These are phyloP conservation scores for Rallus crepitans DNA, from an alignment of 2,797 vertebrate species.

Conservation along the genomic window DNA sequence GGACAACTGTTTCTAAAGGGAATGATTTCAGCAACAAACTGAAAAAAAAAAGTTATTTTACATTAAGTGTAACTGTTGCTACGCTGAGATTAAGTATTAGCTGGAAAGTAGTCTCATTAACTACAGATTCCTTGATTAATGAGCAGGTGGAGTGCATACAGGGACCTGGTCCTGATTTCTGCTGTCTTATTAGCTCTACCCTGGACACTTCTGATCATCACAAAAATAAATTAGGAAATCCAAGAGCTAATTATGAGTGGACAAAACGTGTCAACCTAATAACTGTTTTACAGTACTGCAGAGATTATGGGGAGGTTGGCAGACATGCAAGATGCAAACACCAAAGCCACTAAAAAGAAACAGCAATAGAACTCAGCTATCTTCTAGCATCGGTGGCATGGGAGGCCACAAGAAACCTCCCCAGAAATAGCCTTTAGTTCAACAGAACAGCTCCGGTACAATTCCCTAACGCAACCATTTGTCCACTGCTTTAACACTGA, in stretches of 20 bases:
- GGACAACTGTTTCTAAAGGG: neutral
- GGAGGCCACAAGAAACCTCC: neutral
- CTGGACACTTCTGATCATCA: constrained; percentile 16
- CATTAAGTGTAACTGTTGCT: constrained; percentile 52
- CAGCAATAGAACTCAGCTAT: neutral
- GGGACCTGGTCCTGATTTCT: constrained; percentile 29
- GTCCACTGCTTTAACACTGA: neutral
- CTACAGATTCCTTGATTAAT: constrained; percentile 76
- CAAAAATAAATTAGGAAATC: constrained; percentile 52
- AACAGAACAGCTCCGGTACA: neutral
- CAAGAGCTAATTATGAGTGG: constrained; percentile 27
- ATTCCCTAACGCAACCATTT: neutral
- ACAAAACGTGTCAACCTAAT: constrained; percentile 13
- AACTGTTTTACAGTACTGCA: neutral
- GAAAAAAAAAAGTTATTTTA: neutral
- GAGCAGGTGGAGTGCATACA: constrained; percentile 23
- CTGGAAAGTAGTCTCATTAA: constrained; percentile 82
- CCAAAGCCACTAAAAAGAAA: neutral
- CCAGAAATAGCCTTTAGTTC: neutral
- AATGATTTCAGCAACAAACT: neutral
- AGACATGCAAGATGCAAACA: constrained; percentile 9
- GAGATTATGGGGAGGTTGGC: neutral
- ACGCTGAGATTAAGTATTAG: constrained; percentile 73
- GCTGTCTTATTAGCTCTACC: constrained; percentile 39
- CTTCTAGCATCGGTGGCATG: neutral